These are phyloP conservation scores for Pseudochirops corinnae DNA, from an alignment of 2,797 vertebrate species.

Conservation along the genomic window DNA sequence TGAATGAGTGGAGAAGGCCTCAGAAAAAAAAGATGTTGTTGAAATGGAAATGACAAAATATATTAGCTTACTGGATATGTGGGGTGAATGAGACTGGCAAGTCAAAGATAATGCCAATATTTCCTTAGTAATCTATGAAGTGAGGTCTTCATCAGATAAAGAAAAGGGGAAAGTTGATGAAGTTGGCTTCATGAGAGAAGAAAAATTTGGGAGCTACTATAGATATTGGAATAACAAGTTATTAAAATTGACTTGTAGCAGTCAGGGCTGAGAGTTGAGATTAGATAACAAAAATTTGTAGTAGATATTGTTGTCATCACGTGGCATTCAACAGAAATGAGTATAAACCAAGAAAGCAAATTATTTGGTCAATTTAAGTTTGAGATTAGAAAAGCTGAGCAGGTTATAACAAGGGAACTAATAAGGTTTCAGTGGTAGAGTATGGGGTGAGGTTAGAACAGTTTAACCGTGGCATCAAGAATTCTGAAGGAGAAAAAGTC, in stretches of 20 bases:
- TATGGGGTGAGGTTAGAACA: neutral
- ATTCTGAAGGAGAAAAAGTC: neutral
- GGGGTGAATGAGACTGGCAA: neutral
- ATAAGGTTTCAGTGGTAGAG: neutral
- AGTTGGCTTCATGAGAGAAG: neutral
- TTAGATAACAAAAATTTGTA: neutral
- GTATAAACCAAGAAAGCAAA: neutral
- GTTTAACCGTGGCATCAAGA: neutral
- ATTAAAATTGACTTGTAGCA: neutral
- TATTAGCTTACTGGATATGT: neutral
- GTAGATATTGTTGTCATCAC: neutral
- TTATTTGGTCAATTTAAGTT: neutral
- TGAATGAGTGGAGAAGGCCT: neutral
- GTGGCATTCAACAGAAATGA: neutral
- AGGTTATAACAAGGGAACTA: neutral
- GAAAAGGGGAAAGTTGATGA: neutral
- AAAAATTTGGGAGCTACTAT: neutral
- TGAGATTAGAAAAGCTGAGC: neutral
- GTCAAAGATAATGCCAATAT: neutral
- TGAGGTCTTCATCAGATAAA: neutral
- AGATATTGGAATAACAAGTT: neutral
- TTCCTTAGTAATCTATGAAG: neutral
- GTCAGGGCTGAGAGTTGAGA: neutral
- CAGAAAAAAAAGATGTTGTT: neutral
- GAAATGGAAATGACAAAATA: neutral